Evolutionary conservation across 2,888 invertebrate species (phyloP).

Genomic region (Acleris laterana): DNA sequence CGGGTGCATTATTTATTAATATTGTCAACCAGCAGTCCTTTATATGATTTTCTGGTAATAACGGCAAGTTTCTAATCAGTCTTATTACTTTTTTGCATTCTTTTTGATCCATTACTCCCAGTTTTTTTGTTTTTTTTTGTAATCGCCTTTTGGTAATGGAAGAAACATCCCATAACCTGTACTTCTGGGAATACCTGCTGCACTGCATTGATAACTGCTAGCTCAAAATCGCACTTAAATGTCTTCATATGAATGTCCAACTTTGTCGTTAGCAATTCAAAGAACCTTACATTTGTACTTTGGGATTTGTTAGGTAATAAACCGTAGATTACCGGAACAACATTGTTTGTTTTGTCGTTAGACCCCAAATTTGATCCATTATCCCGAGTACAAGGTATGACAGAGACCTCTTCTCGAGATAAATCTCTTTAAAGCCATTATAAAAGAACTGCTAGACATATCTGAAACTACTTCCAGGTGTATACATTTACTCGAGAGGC

Average conservation of each 20-base stretch:
- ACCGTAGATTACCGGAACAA: conserved; percentile 12
- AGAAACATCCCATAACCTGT: background rate
- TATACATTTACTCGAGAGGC: too few relatives aligned
- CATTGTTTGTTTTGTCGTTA: conserved; percentile 7
- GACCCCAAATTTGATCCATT: too few relatives aligned
- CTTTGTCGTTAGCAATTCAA: too few relatives aligned
- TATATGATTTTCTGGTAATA: conserved; percentile 2
- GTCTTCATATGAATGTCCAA: background rate
- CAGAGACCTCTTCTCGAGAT: too few relatives aligned
- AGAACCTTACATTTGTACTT: background rate
- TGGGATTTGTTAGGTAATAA: conserved; percentile 15
- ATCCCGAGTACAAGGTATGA: too few relatives aligned
- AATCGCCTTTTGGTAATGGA: too few relatives aligned
- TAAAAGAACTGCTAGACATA: too few relatives aligned
- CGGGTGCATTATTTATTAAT: background rate
- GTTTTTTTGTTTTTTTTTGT: too few relatives aligned
- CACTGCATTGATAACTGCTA: conserved; percentile 3
- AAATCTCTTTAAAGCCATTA: too few relatives aligned
- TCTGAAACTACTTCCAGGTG: too few relatives aligned
- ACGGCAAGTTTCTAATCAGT: conserved; percentile 1
- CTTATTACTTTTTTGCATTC: background rate
- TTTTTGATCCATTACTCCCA: background rate
- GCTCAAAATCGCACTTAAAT: background rate
- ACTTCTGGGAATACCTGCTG: conserved; percentile 4
- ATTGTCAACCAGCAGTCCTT: conserved; percentile 4